These are phyloP conservation scores for Aselliscus stoliczkanus DNA, from an alignment of 2,797 vertebrate species.

Conservation along the genomic window DNA sequence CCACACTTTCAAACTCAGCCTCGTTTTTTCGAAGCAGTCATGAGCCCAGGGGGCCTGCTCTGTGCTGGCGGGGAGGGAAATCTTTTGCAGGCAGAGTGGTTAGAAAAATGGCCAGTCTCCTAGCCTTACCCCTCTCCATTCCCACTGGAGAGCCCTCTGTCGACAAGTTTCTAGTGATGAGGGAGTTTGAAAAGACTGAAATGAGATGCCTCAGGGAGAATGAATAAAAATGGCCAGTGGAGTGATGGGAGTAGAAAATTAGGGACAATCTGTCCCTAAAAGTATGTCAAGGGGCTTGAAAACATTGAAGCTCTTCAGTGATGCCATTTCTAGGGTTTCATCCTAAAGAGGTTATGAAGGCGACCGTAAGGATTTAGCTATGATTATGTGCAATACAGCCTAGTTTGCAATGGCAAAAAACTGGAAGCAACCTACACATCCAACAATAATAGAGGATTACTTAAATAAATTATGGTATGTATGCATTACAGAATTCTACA, in stretches of 20 bases:
- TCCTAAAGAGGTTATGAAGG: background rate
- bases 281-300: background rate
- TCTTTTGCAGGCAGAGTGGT: background rate
- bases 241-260: background rate
- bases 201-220: background rate
- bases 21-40: background rate
- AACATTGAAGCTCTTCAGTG: background rate
- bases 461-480: background rate
- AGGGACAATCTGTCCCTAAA: background rate
- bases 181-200: background rate
- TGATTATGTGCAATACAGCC: background rate
- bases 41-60: background rate
- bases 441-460: background rate
- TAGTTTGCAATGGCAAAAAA: background rate
- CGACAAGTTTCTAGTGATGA: background rate
- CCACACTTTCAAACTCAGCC: background rate
- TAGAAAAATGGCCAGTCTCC: background rate
- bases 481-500: background rate
- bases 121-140: background rate
- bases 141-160: background rate
- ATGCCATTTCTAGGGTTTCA: background rate
- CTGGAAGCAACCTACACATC: background rate
- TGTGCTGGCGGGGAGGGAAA: background rate
- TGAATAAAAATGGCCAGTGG: background rate
- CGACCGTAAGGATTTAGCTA: background rate